Evolutionary conservation across 2,888 invertebrate species (phyloP), one percentile per base, ranked within the genome.

Genomic region (Erebia epiphron): DNA sequence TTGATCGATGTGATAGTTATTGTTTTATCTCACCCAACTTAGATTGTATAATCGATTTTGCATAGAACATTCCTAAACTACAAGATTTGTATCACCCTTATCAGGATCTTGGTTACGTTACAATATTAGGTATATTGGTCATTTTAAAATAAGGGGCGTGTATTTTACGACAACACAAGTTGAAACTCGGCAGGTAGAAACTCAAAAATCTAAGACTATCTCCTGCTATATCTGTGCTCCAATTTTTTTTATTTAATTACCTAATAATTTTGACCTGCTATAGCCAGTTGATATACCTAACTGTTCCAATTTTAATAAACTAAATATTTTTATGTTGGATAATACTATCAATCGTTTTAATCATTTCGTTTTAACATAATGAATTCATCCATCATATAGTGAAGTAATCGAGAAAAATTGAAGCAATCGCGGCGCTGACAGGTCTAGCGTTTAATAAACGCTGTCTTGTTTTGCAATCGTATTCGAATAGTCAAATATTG

Each of bases 1-100:
- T 71, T 75, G 75, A 75, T 75, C 69, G 73, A 75, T 75, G 63
- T 71, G 67, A 73, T 63, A 49, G 56, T 70, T 67, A 72, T 74
- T 74, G 72, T 74, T 72, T 58, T 67, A 63, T 72, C 41, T 69
- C 65, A 54, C 16, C 11, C 69, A 26, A 58, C 62, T 67, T 64
- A 13, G 18, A 52, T 71, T 67, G 64, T 71, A 73, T 69, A 71
- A 71, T 70, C 67, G 61, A 70, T 68, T 73, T 73, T 35, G 49
- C 56, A 43, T 65, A 49, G 63, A 43, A 64, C 67, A 67, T 70
- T 65, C 65, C 68, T 50, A 52, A 14, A n/a, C 60, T 57, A 11
- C 11, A 54, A 35, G 67, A 69, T 69, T n/a, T 52, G 10, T 49
- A 58, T 52, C 54, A 52, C 66, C 43, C 14, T 60, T 65, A 64